Evolutionary conservation across 1,140 invertebrate species (phyloP), one percentile per base, ranked within the genome.

Genomic region (Thaumetopoea pityocampa): DNA sequence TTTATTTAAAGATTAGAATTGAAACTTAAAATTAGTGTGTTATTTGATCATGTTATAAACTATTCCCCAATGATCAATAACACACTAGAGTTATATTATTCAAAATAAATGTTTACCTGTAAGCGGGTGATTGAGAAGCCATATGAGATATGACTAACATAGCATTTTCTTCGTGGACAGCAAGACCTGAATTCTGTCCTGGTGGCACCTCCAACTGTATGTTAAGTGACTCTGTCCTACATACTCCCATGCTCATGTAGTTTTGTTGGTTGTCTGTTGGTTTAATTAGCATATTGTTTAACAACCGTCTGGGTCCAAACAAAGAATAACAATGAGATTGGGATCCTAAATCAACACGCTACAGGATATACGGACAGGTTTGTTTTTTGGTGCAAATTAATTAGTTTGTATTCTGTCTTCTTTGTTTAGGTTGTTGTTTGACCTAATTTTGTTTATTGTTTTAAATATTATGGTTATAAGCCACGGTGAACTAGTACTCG

Each of bases 71-170:
- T n/a, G n/a, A n/a, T n/a, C n/a, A n/a, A n/a, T n/a, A n/a, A n/a
- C n/a, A n/a, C n/a, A n/a, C n/a, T n/a, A n/a, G n/a, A n/a, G n/a
- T n/a, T n/a, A n/a, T 32, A 34, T 12, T 19, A 26, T 5, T 22
- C n/a, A 1, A 33, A 12, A 2, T 7, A 9, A 24, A n/a, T 12
- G 56, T 59, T 69, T 84, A 94, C 93, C 89, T 92, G 53, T 93
- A 92, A 8, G 92, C 92, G 7, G 92, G 88, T 22, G 92, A 91
- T 51, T 90, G 89, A 1, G 88, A 85, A 19, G 90, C 89, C 8
- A 94, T 88, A 50, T 88, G 87, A 0, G 87, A 88, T 24, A 94
- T 87, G 2, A 92, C 68, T 7, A 89, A 65, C 3, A 78, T 59
- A 5, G 80, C 77, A 36, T 76, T 73, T 15, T 85, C 79, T 38